Base-by-base conservation (phyloP, 2,797 vertebrate genomes). In the Falco berigora region DNA sequence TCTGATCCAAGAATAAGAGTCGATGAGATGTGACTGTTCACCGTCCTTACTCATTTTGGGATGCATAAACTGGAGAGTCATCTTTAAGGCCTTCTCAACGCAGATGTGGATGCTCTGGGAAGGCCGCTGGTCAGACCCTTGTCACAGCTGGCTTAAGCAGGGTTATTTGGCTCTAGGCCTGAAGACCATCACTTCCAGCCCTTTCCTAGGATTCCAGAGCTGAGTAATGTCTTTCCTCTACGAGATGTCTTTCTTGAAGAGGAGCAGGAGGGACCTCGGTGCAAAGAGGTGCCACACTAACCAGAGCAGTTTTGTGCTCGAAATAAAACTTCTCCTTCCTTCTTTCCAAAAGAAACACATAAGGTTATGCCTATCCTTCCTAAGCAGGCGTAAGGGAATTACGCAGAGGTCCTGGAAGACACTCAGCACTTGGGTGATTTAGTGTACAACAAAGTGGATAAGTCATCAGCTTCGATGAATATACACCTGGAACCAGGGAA, bases 341-440 rank as follows among this genome's bases (percentile, higher is more conserved):
- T 86, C 73, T 85, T 91, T 83, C 36, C 56, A 55, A 85, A 72
- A 79, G 53, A 93, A 91, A 91, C 27, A 28, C 68, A 76, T 73
- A 53, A 90, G 63, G 75, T 72, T 90, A 91, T 78, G 28, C 30
- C 84, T 96, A 61, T 88, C 78, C 90, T 81, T 87, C 80, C 68
- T 69, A 85, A 58, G 56, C 63, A 93, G 84, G 18, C 61, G 21
- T 40, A 56, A 83, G 81, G 72, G 92, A 88, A 95, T 68, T 38
- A 34, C 24, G 62, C 93, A 80, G 69, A 68, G 81, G 68, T 91
- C 88, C 84, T 64, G 63, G 24, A 93, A 81, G 95, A 96, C 86
- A 40, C 53, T 96, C 90, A 93, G 88, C 90, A 63, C 86, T 80
- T 77, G 47, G 53, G 81, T 96, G 90, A 97, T 97, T 97, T 96